A percentile compares a stretch with the other conserved stretches of the same genome.
Evolutionary conservation across 2,113 vertebrate species (phyloP).

Genomic region (Cryptotis parvus): DNA sequence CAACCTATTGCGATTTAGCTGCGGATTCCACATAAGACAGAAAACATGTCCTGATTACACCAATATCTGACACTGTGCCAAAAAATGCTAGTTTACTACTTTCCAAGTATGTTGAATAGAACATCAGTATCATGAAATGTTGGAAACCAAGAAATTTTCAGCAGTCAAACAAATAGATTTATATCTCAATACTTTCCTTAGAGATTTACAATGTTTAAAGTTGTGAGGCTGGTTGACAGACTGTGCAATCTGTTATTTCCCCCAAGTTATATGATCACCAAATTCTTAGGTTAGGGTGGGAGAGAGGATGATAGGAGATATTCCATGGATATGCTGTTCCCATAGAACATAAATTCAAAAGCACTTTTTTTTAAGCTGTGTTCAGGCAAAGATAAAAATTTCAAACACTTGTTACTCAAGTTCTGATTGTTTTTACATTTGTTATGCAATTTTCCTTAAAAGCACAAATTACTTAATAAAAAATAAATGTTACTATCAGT

Average conservation of each 20-base stretch:
- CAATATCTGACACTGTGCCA: background rate
- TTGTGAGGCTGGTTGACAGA: background rate
- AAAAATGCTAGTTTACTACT: background rate
- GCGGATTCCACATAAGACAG: background rate
- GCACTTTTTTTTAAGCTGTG: background rate
- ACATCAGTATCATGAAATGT: background rate
- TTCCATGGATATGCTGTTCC: background rate
- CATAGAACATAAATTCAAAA: background rate
- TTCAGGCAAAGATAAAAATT: slow-evolving; percentile 18
- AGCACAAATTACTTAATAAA: background rate
- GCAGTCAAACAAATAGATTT: background rate
- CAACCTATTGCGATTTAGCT: background rate
- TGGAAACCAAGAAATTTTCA: background rate
- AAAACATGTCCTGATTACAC: background rate
- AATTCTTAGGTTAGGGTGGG: background rate
- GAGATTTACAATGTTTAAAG: background rate
- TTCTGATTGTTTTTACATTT: background rate
- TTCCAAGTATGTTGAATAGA: background rate
- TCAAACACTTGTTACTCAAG: background rate
- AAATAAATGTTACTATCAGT: background rate
- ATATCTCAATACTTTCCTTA: background rate
- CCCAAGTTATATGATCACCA: background rate
- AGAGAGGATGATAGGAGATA: background rate
- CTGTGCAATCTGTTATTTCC: slow-evolving; percentile 3
- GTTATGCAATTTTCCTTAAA: background rate